Evolutionary conservation across 2,797 vertebrate species (phyloP).

Genomic region (Buphagus erythrorhynchus): DNA sequence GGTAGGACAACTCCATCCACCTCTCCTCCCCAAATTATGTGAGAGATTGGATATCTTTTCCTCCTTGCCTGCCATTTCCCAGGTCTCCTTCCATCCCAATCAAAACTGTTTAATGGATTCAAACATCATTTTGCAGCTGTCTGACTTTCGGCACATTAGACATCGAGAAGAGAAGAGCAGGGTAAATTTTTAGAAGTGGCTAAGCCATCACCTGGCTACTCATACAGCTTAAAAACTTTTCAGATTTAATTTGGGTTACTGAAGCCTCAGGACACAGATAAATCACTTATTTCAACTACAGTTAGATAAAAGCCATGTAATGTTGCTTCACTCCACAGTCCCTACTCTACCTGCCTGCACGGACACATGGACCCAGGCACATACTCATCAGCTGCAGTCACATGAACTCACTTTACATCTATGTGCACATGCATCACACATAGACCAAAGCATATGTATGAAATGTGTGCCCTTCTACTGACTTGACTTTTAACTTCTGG

Average conservation of each 20-base stretch:
- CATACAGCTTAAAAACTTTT: neutral
- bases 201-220: neutral
- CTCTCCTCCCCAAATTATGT: neutral
- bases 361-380: accelerated
- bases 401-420: neutral
- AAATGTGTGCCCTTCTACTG: neutral
- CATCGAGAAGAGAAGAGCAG: neutral
- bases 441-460: neutral
- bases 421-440: neutral
- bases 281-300: neutral
- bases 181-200: neutral
- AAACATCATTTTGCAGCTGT: neutral
- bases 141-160: neutral
- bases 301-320: neutral
- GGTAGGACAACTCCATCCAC: neutral
- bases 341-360: accelerated
- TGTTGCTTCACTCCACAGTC: neutral
- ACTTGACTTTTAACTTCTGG: neutral
- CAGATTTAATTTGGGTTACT: neutral
- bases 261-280: neutral
- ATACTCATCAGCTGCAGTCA: neutral
- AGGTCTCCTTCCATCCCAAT: neutral
- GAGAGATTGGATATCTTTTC: neutral
- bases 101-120: neutral
- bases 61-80: accelerated